Evolutionary conservation across 2,888 invertebrate genomes (phyloP).

Genomic region (Amphipyra tragopoginis): DNA sequence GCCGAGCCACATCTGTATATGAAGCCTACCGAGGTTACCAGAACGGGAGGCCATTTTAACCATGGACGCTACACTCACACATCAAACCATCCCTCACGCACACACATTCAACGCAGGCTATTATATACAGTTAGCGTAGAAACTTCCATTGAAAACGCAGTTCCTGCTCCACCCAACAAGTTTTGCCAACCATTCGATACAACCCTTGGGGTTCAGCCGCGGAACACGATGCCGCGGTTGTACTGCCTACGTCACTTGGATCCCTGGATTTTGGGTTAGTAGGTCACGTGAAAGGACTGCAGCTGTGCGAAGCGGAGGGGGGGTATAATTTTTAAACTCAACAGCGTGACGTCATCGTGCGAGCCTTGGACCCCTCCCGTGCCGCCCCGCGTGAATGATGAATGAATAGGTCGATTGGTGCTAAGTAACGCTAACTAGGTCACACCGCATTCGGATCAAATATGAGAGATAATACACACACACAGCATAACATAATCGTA

Average conservation of each 20-base stretch:
- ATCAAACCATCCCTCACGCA: slow-evolving; percentile 57
- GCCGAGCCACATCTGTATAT: slow-evolving; percentile 33
- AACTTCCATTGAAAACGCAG: slow-evolving; percentile 84
- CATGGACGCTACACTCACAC: slow-evolving; percentile 57
- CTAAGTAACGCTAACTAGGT: slow-evolving; percentile 71
- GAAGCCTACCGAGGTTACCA: slow-evolving; percentile 55
- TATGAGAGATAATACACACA: slow-evolving; percentile 18
- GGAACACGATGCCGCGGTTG: slow-evolving; percentile 70
- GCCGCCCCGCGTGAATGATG: slow-evolving; percentile 79
- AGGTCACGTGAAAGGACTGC: slow-evolving; percentile 86
- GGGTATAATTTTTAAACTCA: slow-evolving; percentile 78
- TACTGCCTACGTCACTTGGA: slow-evolving; percentile 85
- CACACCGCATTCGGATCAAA: slow-evolving; percentile 52
- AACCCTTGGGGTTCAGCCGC: slow-evolving; percentile 31
- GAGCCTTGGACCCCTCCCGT: slow-evolving; percentile 74
- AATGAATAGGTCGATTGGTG: slow-evolving; percentile 82
- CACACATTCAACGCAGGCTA: slow-evolving; percentile 41
- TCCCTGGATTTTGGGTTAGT: slow-evolving; percentile 84
- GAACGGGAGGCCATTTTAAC: slow-evolving; percentile 55
- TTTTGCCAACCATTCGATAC: slow-evolving; percentile 61
- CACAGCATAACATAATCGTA: slow-evolving; percentile 2
- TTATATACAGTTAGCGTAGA: slow-evolving; percentile 70
- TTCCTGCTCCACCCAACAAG: slow-evolving; percentile 61
- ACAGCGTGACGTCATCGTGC: slow-evolving; percentile 80
- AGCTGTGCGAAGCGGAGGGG: slow-evolving; percentile 73